Evolutionary conservation across 2,797 vertebrate species (phyloP).

Genomic region (Parambassis ranga): DNA sequence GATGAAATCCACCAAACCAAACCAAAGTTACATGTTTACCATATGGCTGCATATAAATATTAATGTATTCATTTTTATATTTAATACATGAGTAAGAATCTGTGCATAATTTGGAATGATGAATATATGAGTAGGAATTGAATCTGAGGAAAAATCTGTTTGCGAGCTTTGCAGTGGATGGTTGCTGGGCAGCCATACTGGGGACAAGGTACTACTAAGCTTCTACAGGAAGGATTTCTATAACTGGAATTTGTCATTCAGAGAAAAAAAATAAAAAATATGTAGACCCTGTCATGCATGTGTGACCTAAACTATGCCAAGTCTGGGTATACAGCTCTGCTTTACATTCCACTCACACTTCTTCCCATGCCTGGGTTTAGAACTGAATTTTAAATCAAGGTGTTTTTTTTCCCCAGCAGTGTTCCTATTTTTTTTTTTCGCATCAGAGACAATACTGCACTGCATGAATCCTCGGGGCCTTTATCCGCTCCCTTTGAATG

Average conservation of each 20-base stretch:
- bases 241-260: constrained; percentile 34
- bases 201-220: constrained; percentile 25
- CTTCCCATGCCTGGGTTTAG: constrained; percentile 72
- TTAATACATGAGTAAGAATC: constrained; percentile 46
- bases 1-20: constrained; percentile 42
- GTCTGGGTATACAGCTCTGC: constrained; percentile 53
- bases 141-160: constrained; percentile 11
- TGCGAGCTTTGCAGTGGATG: constrained; percentile 15
- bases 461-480: constrained; percentile 76
- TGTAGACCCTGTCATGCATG: constrained; percentile 41
- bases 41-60: constrained; percentile 56
- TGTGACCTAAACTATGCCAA: constrained; percentile 58
- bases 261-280: background rate
- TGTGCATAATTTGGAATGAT: constrained; percentile 21
- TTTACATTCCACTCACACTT: constrained; percentile 74
- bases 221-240: constrained; percentile 26
- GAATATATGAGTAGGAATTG: constrained; percentile 19
- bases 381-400: constrained; percentile 83
- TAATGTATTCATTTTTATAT: constrained; percentile 53
- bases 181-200: constrained; percentile 3
- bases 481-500: constrained; percentile 79
- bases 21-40: constrained; percentile 58
- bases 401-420: constrained; percentile 74
- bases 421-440: constrained; percentile 62
- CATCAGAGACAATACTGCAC: constrained; percentile 73